These are phyloP conservation scores for Tridacna crocea DNA, from an alignment of 2,888 invertebrate genomes.

Conservation along the genomic window DNA sequence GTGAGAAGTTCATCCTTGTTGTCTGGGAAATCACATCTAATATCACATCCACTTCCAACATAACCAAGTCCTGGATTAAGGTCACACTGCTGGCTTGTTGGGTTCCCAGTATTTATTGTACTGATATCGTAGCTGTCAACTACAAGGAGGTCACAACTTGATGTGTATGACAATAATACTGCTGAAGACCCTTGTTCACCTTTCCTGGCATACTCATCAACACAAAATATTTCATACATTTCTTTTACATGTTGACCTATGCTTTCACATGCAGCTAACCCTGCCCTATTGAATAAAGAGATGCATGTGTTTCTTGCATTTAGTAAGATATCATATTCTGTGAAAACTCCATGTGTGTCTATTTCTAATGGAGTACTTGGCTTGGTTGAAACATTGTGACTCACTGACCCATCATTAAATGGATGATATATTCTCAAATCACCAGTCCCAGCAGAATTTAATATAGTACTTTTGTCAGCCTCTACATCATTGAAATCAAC, in stretches of 20 bases:
- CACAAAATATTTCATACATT: slow-evolving; percentile 30
- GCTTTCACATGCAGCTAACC: slow-evolving; percentile 26
- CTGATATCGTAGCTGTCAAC: slow-evolving; percentile 3
- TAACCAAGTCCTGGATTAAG: slow-evolving; percentile 32
- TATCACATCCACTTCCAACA: slow-evolving; percentile 54
- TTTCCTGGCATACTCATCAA: slow-evolving; percentile 31
- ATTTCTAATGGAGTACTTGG: slow-evolving; percentile 33
- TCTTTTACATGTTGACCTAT: slow-evolving; percentile 7
- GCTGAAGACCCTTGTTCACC: slow-evolving; percentile 16
- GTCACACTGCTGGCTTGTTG: slow-evolving; percentile 32
- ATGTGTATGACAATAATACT: slow-evolving; percentile 24
- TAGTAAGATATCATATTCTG: slow-evolving; percentile 14
- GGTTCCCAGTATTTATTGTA: slow-evolving; percentile 4
- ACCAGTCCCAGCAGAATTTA: slow-evolving; percentile 21
- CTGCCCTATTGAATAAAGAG: slow-evolving; percentile 19
- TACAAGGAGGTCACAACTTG: slow-evolving; percentile 23
- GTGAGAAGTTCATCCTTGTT: slow-evolving; percentile 15
- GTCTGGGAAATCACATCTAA: slow-evolving; percentile 46
- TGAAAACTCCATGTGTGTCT: slow-evolving; percentile 17
- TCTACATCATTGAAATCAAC: slow-evolving; percentile 30
- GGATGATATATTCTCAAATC: slow-evolving; percentile 29
- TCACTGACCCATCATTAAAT: slow-evolving; percentile 22
- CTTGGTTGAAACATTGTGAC: slow-evolving; percentile 29
- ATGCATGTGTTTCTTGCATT: slow-evolving; percentile 26
- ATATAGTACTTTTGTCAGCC: neutral